Percentiles rank a stretch among this genome's conserved stretches.
These are phyloP conservation scores for Ophraella communa DNA, from an alignment of 2,888 invertebrate genomes.

Conservation along the genomic window DNA sequence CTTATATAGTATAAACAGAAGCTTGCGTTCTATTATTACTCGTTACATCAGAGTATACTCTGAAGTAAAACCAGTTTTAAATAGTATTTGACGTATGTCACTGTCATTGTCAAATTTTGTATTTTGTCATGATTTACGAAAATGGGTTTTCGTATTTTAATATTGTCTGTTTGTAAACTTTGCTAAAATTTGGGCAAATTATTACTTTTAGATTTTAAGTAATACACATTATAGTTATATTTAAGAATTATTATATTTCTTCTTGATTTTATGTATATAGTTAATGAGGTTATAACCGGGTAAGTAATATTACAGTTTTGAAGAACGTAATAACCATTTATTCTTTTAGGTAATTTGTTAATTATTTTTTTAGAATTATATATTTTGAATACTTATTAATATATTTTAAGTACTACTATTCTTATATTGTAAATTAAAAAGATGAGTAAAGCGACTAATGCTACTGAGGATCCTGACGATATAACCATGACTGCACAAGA, in stretches of 20 bases:
- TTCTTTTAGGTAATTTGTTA: neutral
- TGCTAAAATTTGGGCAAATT: neutral
- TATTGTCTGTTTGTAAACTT: neutral
- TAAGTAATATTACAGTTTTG: neutral
- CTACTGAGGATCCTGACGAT: slow-evolving; percentile 54
- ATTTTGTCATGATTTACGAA: neutral
- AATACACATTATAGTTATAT: neutral
- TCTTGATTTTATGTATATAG: neutral
- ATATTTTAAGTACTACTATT: neutral
- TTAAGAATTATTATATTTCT: neutral
- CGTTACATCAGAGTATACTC: too few relatives aligned
- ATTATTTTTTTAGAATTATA: neutral
- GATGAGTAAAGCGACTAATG: slow-evolving; percentile 53
- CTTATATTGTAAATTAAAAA: neutral
- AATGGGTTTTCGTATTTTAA: neutral
- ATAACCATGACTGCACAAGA: slow-evolving; percentile 75
- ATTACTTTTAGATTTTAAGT: too few relatives aligned
- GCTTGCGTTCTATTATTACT: too few relatives aligned
- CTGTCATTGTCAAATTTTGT: neutral
- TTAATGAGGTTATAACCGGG: neutral
- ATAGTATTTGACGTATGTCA: neutral
- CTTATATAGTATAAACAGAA: too few relatives aligned
- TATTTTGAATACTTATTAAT: neutral
- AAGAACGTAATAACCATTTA: neutral
- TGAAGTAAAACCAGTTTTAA: neutral